Conservation (phyloP, 2,888 invertebrate species). For the Ptilodon capucinus region DNA sequence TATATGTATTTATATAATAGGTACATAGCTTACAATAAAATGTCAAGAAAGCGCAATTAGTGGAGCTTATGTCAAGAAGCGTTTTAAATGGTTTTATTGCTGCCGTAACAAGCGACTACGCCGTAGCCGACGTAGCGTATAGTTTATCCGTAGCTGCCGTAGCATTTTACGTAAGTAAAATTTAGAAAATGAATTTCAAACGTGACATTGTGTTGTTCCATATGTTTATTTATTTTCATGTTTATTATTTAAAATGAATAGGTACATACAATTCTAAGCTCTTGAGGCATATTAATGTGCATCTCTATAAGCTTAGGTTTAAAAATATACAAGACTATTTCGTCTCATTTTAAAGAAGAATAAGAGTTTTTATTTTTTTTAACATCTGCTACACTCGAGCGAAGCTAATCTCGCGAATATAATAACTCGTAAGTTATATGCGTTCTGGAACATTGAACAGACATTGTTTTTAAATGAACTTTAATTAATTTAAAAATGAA, state of each 20-base stretch:
- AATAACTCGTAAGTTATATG: neutral
- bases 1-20: too few species aligned
- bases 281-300: too few species aligned
- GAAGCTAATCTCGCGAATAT: neutral
- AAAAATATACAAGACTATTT: neutral
- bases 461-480: neutral
- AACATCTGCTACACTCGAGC: neutral
- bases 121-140: constrained; percentile 11
- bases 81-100: neutral
- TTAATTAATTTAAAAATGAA: neutral
- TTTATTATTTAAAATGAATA: neutral
- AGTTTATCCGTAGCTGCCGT: constrained; percentile 16
- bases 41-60: constrained; percentile 6
- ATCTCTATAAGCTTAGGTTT: too few species aligned
- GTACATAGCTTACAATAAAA: neutral
- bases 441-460: too few species aligned
- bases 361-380: neutral
- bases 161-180: neutral
- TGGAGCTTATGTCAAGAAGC: neutral
- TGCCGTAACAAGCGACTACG: constrained; percentile 8
- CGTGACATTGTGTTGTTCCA: too few species aligned
- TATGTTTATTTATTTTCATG: too few species aligned
- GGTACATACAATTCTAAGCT: neutral
- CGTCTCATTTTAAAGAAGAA: neutral
- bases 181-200: too few species aligned